Base-by-base conservation (phyloP, 2,888 invertebrate genomes). In the Mechanitis messenoides region DNA sequence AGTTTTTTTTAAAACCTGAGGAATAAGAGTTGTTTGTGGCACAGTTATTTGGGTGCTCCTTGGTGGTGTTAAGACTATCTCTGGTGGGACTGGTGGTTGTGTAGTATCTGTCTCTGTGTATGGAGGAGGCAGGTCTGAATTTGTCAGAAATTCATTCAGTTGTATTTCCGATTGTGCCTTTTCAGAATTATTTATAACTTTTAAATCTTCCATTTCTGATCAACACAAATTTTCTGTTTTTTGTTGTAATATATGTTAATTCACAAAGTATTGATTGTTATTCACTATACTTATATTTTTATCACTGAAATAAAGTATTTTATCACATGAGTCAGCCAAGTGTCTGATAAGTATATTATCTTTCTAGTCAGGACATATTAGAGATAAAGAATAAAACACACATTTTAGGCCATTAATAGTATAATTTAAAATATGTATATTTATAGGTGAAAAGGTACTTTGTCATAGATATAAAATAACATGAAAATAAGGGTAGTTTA, bases 61-160 rank as follows among this genome's bases (percentile, higher is more conserved):
- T 45, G 56, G 55, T n/a, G 2, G 2, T 50, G 58, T 53, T 42
- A 45, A 38, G 20, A 33, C 50, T 35, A 45, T 53, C n/a, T 61
- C 63, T 33, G 50, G n/a, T 28, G 65, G 58, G 7, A 56, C 54
- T 45, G 61, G 59, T 11, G 56, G 53, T 38, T 59, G 9, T 42
- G 42, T 9, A 3, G 9, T 56, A 42, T 71, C 72, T 35, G 58
- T 61, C 6, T 70, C 67, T 1, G 80, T 72, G 66, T 89, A 89
- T 0, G 88, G 84, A 2, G 89, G 88, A 5, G 88, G 89, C 20
- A 80, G 82, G 33, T 83, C 81, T 46, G 74, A 70, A 20, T 50
- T 68, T 7, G 68, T 67, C n/a, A 53, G 60, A 2, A 70, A 64
- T 60, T 68, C 70, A 56, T 76, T 80, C 64, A 72, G 69, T 28